phyloP scores from a whole-genome alignment of 2,113 vertebrate species.

The Oreocharis arfaki region DNA sequence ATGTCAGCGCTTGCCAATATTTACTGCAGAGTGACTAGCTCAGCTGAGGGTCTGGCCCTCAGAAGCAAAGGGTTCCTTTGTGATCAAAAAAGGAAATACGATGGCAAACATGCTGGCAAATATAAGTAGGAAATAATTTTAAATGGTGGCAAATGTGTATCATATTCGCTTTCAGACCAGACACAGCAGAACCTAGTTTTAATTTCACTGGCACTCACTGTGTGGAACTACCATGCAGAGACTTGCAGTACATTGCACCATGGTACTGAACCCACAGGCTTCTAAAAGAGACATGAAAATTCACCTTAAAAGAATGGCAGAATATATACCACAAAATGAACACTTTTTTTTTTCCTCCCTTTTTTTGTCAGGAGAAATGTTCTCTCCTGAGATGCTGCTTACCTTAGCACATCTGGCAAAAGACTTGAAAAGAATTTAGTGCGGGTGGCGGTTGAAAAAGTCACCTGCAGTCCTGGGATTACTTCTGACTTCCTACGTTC shows the following conservation, averaged over 20 bases:
- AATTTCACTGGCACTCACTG: neutral
- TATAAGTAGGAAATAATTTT: neutral
- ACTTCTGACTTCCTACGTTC: neutral
- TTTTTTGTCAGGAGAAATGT: neutral
- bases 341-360: fast-evolving
- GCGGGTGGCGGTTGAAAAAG: conserved; percentile 1
- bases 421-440: neutral
- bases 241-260: neutral
- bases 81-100: neutral
- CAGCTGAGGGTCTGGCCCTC: neutral
- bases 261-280: neutral
- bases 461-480: neutral
- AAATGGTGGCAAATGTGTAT: neutral
- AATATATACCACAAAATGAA: neutral
- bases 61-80: neutral
- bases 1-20: conserved; percentile 15
- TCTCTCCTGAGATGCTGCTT: neutral
- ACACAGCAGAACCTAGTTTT: neutral
- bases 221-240: neutral
- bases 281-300: neutral
- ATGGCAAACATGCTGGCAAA: neutral
- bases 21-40: neutral
- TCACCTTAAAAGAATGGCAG: neutral
- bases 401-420: neutral
- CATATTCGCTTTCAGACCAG: neutral